These are phyloP conservation scores for Cydia strobilella DNA, from an alignment of 1,140 invertebrate species.

Conservation along the genomic window DNA sequence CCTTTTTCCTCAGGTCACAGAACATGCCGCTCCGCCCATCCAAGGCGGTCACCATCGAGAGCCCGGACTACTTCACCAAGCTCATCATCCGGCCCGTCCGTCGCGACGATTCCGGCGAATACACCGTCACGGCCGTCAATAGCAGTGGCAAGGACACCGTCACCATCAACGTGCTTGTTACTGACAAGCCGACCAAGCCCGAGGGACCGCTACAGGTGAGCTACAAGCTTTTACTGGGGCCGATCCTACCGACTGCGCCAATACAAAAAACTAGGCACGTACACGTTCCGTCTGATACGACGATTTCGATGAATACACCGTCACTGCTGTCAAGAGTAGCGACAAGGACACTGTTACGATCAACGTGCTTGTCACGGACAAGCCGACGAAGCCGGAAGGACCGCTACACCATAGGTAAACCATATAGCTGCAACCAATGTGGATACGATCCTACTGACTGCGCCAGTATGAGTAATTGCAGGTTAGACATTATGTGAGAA, in stretches of 20 bases:
- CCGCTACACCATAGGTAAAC: too few relatives aligned
- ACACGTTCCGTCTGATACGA: too few relatives aligned
- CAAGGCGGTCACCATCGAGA: conserved; percentile 89
- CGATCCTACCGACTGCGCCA: not conserved
- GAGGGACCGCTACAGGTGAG: conserved; percentile 89
- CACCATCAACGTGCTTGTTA: conserved; percentile 93
- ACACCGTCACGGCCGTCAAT: conserved; percentile 92
- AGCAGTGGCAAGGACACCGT: conserved; percentile 93
- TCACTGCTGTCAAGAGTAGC: too few relatives aligned
- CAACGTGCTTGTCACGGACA: too few relatives aligned
- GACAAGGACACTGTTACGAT: too few relatives aligned
- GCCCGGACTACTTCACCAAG: conserved; percentile 93
- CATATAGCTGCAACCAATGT: not conserved
- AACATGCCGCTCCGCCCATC: conserved; percentile 79
- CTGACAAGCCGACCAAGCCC: conserved; percentile 93
- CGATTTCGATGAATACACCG: too few relatives aligned
- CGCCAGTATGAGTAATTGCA: not conserved
- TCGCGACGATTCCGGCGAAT: conserved; percentile 92
- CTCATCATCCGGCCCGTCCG: conserved; percentile 89
- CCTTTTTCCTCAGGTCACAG: conserved; percentile 63
- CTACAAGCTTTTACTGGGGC: not conserved
- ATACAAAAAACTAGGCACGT: too few relatives aligned
- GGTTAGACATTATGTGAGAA: too few relatives aligned
- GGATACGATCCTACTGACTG: not conserved
- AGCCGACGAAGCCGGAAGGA: too few relatives aligned